Evolutionary conservation across 2,797 vertebrate species (phyloP), one percentile per base, ranked within the genome.

Genomic region (Pipistrellus kuhlii): DNA sequence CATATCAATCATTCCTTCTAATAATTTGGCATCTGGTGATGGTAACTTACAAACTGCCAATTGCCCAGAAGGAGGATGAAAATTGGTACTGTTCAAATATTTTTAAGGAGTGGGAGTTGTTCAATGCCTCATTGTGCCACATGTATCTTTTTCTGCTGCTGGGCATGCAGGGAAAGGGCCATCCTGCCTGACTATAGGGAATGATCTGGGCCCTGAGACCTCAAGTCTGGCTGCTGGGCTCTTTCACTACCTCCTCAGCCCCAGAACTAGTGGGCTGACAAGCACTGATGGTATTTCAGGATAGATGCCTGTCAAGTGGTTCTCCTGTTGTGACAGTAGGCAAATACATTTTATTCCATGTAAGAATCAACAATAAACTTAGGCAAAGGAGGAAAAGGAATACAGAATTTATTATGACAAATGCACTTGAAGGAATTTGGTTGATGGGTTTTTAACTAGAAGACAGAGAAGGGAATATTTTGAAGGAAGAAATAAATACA

Each of bases 101-200:
- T 92, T 73, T 95, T 96, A 72, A 94, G 93, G 92, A 97, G 93
- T 32, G 75, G 92, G 94, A 82, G 97, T 95, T 97, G 94, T 96
- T 96, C 95, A 96, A 93, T 76, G 68, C 85, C 88, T 82, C 80
- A 23, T 93, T 83, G 95, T 9, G 41, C 44, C 27, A 2, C 8
- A 1, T 9, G 6, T 38, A 11, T 84, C 55, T 86, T 51, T 11
- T 75, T 75, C 76, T 90, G 90, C 95, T 95, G 94, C 81, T 76
- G 32, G 86, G 77, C 71, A 6, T 32, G n/a, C 0, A 18, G 72
- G 71, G 27, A 14, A 57, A 11, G 53, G 20, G 35, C 5, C 44
- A 8, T 35, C 59, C 38, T 41, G 51, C 44, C 85, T 23, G 46
- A 30, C 30, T 27, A 8, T 2, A 7, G 38, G 53, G 55, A 55